These are phyloP conservation scores for Tetranychus cinnabarinus DNA, from an alignment of 1,140 invertebrate genomes.

Conservation along the genomic window DNA sequence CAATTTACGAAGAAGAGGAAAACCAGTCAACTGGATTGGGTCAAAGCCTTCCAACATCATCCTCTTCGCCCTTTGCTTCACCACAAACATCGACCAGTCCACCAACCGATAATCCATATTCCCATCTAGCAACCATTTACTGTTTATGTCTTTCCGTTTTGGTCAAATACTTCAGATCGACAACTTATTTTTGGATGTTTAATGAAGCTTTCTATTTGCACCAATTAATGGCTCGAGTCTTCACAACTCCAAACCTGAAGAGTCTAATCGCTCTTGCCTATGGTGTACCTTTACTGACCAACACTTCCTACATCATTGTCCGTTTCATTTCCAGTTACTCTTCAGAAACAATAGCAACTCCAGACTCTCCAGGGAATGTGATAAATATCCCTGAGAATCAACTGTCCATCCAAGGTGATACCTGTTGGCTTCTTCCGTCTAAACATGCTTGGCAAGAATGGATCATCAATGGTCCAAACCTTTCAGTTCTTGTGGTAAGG, in stretches of 20 bases:
- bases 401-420: neutral
- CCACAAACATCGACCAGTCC: too few relatives aligned
- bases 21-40: too few relatives aligned
- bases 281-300: constrained; percentile 4
- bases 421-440: constrained; percentile 9
- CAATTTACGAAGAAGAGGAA: too few relatives aligned
- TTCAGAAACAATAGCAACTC: too few relatives aligned
- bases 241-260: constrained; percentile 2
- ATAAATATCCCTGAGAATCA: neutral
- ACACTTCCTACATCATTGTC: constrained; percentile 2
- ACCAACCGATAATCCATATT: too few relatives aligned
- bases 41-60: too few relatives aligned
- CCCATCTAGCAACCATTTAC: neutral
- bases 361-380: too few relatives aligned
- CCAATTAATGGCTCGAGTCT: constrained; percentile 8
- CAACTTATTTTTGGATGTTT: constrained; percentile 37
- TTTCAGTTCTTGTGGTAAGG: constrained; percentile 9
- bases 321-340: neutral
- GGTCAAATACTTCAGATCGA: constrained; percentile 27
- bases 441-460: constrained; percentile 7
- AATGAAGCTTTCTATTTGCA: constrained; percentile 21
- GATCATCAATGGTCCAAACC: constrained; percentile 10
- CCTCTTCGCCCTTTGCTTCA: too few relatives aligned
- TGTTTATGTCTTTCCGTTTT: constrained; percentile 21
- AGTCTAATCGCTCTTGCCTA: constrained; percentile 9